Evolutionary conservation across 2,888 invertebrate genomes (phyloP).

Genomic region (Malacosoma neustria): DNA sequence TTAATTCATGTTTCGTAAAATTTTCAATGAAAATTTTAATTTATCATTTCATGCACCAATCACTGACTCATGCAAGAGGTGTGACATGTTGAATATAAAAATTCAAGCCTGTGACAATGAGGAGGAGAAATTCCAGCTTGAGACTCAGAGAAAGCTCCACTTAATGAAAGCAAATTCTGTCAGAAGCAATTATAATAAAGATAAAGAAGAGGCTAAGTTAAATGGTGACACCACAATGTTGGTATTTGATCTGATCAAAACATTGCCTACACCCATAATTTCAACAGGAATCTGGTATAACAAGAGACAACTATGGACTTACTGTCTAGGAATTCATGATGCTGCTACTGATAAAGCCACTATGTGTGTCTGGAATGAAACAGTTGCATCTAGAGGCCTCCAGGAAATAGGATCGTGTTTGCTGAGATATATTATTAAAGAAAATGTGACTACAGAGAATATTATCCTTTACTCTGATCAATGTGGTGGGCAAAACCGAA

Average conservation of each 20-base stretch:
- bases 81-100: constrained; percentile 5
- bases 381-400: no score
- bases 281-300: constrained; percentile 19
- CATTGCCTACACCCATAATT: no score
- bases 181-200: constrained; percentile 9
- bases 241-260: constrained; percentile 17
- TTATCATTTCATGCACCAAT: constrained; percentile 3
- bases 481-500: no score
- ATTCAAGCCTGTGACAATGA: constrained; percentile 3
- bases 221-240: constrained; percentile 12
- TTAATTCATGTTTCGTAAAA: constrained; percentile 7
- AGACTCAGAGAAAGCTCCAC: constrained; percentile 1
- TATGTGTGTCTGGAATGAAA: no score
- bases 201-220: constrained; percentile 7
- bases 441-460: no score
- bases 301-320: no score
- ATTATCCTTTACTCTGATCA: no score
- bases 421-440: no score
- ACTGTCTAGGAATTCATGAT: no score
- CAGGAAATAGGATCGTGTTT: no score
- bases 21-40: constrained; percentile 7
- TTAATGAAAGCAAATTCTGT: constrained; percentile 6
- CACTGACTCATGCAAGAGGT: constrained; percentile 4
- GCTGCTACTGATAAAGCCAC: no score
- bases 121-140: constrained; percentile 3